Base-by-base conservation (phyloP, 2,888 invertebrate genomes). In the Nomada fabriciana region DNA sequence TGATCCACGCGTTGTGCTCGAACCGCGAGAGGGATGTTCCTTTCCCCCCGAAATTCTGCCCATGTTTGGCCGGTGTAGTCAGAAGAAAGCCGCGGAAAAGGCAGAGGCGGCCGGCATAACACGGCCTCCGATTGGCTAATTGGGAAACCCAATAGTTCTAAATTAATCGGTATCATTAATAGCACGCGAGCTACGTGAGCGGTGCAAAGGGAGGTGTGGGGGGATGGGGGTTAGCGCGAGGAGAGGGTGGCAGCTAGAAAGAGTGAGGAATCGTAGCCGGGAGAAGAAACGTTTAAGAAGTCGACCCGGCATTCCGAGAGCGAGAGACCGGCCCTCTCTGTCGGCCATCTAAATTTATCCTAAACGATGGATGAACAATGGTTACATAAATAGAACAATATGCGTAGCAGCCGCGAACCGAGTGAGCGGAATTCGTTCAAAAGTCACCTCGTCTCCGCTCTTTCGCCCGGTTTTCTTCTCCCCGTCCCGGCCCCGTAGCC, bases 91-190 rank as follows among this genome's bases (percentile, higher is more conserved):
- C 81, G 86, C 81, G 85, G 73, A 85, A 36, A 86, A 86, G 76
- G 76, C 77, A 74, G 80, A 52, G 70, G 43, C 64, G 53, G 67
- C 68, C 69, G 36, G 78, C 85, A 86, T 88, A 88, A 88, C 86
- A 88, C 83, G 72, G 70, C 67, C 88, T 87, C 90, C 89, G 93
- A 93, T 93, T 93, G 93, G 93, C 92, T 92, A 93, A 93, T 93
- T 92, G 92, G 89, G 93, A 93, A 93, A 93, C 93, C 93, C 92
- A 94, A 94, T 94, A 94, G 93, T 94, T 93, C 93, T 94, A 94
- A 94, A 94, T 94, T 93, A 93, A 94, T 93, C 93, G 93, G 90
- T 91, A 93, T 93, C 93, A 92, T 93, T 93, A 93, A 93, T 93
- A 92, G 92, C 91, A 83, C 89, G 86, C 87, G 86, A 85, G 61